Conservation (phyloP, 2,888 invertebrate genomes). For the Priocnemis perturbator region DNA sequence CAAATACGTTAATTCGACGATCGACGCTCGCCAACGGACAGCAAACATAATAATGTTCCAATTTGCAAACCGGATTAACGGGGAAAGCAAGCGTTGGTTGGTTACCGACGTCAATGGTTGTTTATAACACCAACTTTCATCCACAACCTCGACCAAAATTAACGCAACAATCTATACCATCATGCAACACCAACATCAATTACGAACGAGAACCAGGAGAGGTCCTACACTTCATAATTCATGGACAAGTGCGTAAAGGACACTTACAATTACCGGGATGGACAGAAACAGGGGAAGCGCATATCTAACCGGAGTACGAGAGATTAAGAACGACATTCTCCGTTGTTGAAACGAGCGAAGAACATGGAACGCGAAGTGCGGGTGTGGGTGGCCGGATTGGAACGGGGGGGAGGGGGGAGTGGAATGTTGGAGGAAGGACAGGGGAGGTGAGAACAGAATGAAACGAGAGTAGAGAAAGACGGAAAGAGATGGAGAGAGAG, state of each 20-base stretch:
- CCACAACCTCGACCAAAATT: too few species aligned
- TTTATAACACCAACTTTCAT: too few species aligned
- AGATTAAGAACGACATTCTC: neutral
- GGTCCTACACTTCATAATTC: constrained; percentile 45
- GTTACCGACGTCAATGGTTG: too few species aligned
- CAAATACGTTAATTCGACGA: too few species aligned
- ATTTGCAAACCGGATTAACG: too few species aligned
- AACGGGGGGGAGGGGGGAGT: neutral
- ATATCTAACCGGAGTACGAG: neutral
- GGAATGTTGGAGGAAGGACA: constrained; percentile 9
- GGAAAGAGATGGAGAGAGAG: constrained; percentile 22
- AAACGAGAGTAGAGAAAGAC: constrained; percentile 23
- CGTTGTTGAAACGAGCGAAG: too few species aligned
- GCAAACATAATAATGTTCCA: too few species aligned
- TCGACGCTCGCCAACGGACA: too few species aligned
- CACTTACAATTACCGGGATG: constrained; percentile 62
- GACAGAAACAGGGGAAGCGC: constrained; percentile 31
- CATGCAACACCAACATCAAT: neutral
- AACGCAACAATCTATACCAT: too few species aligned
- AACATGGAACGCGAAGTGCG: neutral
- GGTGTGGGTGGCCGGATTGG: neutral
- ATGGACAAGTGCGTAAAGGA: constrained; percentile 48
- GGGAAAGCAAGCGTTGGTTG: too few species aligned
- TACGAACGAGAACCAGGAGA: neutral
- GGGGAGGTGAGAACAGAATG: constrained; percentile 17